Conservation (phyloP, 2,797 vertebrate species). For the Clarias fuscus region DNA sequence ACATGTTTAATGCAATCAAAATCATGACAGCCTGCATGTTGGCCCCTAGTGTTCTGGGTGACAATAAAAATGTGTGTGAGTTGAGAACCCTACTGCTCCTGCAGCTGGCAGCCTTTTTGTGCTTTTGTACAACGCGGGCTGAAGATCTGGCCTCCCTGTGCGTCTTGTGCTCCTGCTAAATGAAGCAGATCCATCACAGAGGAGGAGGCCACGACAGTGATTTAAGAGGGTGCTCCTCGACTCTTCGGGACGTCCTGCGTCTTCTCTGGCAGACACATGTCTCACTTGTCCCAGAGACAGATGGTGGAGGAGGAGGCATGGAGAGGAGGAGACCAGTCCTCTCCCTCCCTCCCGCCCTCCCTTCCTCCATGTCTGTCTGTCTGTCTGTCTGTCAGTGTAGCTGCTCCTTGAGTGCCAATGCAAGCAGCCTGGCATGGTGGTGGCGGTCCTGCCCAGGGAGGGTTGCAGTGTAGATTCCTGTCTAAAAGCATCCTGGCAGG, state of each 20-base stretch:
- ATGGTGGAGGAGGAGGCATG: conserved; percentile 70
- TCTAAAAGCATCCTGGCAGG: conserved; percentile 65
- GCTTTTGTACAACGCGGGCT: conserved; percentile 73
- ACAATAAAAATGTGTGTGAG: conserved; percentile 52
- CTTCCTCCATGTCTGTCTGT: conserved; percentile 47
- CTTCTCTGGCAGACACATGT: conserved; percentile 58
- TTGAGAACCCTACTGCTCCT: conserved; percentile 42
- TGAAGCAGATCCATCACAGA: conserved; percentile 83
- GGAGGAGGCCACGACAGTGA: conserved; percentile 78
- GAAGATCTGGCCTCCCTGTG: conserved; percentile 69
- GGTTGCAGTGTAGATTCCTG: conserved; percentile 46
- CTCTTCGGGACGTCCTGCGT: conserved; percentile 71
- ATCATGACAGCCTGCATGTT: conserved; percentile 27
- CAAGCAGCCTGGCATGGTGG: conserved; percentile 37
- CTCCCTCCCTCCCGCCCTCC: conserved; percentile 55
- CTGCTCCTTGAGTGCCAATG: conserved; percentile 40
- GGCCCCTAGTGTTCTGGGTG: conserved; percentile 44
- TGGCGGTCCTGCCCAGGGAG: conserved; percentile 54
- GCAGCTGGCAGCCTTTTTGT: conserved; percentile 70
- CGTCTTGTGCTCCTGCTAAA: conserved; percentile 77
- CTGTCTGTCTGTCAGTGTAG: conserved; percentile 57
- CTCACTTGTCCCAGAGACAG: conserved; percentile 74
- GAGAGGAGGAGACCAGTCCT: conserved; percentile 66
- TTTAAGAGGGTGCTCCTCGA: conserved; percentile 75
- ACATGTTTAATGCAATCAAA: conserved; percentile 15